phyloP scores from a whole-genome alignment of 2,888 invertebrate genomes.

The Acronicta aceris region DNA sequence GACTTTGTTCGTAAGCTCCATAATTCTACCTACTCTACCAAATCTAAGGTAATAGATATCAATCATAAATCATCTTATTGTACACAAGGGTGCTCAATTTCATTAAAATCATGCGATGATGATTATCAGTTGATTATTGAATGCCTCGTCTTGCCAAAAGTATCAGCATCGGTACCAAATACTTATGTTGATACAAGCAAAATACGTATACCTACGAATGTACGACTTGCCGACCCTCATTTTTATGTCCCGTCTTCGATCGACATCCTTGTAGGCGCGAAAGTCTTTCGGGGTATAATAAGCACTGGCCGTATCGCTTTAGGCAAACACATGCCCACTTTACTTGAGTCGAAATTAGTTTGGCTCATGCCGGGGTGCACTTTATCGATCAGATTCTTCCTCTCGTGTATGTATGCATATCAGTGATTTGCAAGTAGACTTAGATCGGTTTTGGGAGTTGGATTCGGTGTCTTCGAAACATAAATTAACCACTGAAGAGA shows the following conservation, averaged over 20 bases:
- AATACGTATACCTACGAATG: background rate
- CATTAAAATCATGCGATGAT: background rate
- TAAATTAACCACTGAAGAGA: background rate
- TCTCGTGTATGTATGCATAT: too few species aligned
- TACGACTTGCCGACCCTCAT: slow-evolving; percentile 3
- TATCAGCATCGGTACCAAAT: too few species aligned
- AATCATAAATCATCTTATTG: slow-evolving; percentile 1
- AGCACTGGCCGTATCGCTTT: slow-evolving; percentile 1
- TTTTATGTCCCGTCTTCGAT: slow-evolving; percentile 4
- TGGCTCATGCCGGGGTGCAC: background rate
- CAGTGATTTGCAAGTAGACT: too few species aligned
- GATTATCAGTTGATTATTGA: too few species aligned
- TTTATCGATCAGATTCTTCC: background rate
- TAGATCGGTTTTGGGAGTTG: too few species aligned
- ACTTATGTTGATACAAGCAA: too few species aligned
- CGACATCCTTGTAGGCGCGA: slow-evolving; percentile 12
- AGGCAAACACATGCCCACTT: slow-evolving; percentile 3
- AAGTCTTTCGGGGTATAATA: slow-evolving; percentile 6
- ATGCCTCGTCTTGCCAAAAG: too few species aligned
- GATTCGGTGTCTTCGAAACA: too few species aligned
- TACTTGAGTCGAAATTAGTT: slow-evolving; percentile 4
- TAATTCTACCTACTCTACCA: background rate
- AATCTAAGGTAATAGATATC: slow-evolving; percentile 11
- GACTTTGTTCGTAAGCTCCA: slow-evolving; percentile 8
- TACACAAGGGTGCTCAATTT: slow-evolving; percentile 3